A percentile compares a stretch with the other conserved stretches of the same genome.
Evolutionary conservation across 2,113 vertebrate species (phyloP).

Genomic region (Isurus oxyrinchus): DNA sequence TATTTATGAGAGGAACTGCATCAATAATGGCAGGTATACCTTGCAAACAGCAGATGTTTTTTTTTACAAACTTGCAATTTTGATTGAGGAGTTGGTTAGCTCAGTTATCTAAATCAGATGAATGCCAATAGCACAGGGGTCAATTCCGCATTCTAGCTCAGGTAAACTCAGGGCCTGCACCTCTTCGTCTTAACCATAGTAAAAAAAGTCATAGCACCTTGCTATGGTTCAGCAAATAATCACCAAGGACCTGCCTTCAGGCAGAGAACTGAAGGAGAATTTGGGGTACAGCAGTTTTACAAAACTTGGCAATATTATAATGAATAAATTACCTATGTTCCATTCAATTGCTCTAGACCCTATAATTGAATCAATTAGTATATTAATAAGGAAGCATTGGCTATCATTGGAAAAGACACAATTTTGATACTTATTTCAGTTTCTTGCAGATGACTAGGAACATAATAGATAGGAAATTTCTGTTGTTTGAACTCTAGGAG

Average conservation of each 20-base stretch:
- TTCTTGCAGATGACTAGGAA: too few relatives aligned
- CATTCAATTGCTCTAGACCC: neutral
- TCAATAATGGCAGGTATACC: neutral
- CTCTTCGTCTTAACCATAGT: too few relatives aligned
- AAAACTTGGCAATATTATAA: neutral
- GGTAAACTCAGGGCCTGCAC: too few relatives aligned
- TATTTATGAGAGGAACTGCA: neutral
- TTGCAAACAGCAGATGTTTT: neutral
- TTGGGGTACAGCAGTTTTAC: neutral
- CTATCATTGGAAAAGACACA: neutral
- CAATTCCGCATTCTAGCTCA: too few relatives aligned
- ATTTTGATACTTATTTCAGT: neutral
- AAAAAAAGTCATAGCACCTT: too few relatives aligned
- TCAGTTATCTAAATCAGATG: too few relatives aligned
- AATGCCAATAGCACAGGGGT: too few relatives aligned
- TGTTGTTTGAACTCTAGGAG: neutral
- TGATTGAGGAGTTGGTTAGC: neutral
- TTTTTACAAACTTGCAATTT: neutral
- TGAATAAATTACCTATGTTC: neutral
- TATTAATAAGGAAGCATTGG: neutral
- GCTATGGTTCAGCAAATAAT: too few relatives aligned
- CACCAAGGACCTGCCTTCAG: too few relatives aligned
- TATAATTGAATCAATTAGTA: neutral
- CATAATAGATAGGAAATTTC: too few relatives aligned
- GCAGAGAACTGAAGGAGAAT: too few relatives aligned